Percentiles rank a stretch among this genome's conserved stretches.
Conservation (phyloP, 2,888 invertebrate species). For the Pyrgus malvae region DNA sequence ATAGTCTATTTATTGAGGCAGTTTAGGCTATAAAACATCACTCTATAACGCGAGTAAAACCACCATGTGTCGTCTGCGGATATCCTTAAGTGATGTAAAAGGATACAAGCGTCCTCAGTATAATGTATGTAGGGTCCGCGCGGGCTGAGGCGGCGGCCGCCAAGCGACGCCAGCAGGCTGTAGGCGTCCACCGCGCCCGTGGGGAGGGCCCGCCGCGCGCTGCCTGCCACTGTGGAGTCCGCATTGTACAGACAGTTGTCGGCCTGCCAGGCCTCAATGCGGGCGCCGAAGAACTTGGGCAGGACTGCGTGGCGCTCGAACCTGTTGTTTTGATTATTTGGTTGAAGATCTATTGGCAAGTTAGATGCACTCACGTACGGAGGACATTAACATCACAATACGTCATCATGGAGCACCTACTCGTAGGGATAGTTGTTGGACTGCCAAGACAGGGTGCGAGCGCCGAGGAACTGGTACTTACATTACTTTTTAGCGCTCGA, state of each 20-base stretch:
- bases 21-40: neutral
- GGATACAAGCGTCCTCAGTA: constrained; percentile 98
- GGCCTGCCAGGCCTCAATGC: constrained; percentile 93
- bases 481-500: too few relatives aligned
- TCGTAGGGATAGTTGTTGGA: too few relatives aligned
- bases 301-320: constrained; percentile 97
- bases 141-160: constrained; percentile 89
- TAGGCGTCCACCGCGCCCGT: constrained; percentile 91
- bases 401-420: too few relatives aligned
- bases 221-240: constrained; percentile 92
- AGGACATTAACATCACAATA: too few relatives aligned
- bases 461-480: too few relatives aligned
- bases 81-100: constrained; percentile 48
- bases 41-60: too few relatives aligned
- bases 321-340: constrained; percentile 61
- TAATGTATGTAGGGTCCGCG: constrained; percentile 90
- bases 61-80: too few relatives aligned
- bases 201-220: constrained; percentile 92
- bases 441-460: too few relatives aligned
- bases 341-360: too few relatives aligned
- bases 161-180: constrained; percentile 94
- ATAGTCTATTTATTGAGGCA: neutral
- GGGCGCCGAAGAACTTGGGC: constrained; percentile 93
- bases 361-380: too few relatives aligned
- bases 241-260: constrained; percentile 96